phyloP scores from a whole-genome alignment of 1,140 invertebrate species.

The Catajapyx aquilonaris region DNA sequence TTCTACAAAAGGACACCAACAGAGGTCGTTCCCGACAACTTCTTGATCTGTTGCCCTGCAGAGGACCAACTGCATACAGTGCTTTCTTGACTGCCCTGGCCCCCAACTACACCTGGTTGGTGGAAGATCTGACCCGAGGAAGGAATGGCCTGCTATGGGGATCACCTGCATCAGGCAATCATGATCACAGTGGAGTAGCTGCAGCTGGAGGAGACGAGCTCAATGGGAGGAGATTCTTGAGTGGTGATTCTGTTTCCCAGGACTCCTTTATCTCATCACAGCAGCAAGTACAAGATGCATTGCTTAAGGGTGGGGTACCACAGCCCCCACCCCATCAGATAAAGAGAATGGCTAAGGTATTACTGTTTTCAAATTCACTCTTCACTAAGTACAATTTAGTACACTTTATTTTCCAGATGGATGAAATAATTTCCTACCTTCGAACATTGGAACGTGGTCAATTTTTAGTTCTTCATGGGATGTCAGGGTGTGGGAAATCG shows the following conservation, averaged over 20 bases:
- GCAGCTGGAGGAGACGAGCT: too few species aligned
- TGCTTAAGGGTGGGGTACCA: conserved; percentile 27
- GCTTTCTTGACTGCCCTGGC: neutral
- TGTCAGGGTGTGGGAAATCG: conserved; percentile 47
- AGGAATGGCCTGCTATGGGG: neutral
- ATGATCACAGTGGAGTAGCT: too few species aligned
- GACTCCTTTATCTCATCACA: too few species aligned
- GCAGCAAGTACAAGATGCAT: conserved; percentile 16
- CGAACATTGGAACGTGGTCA: conserved; percentile 21
- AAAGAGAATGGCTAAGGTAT: conserved; percentile 21
- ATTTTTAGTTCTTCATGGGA: conserved; percentile 36
- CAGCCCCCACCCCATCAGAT: conserved; percentile 26
- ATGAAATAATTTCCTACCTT: conserved; percentile 19
- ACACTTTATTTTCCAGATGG: conserved; percentile 18
- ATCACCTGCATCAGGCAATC: too few species aligned
- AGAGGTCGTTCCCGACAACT: neutral
- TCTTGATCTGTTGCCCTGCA: neutral
- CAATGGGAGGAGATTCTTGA: neutral
- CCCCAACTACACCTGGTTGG: neutral
- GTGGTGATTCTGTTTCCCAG: too few species aligned
- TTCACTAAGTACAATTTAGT: too few species aligned
- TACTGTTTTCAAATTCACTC: too few species aligned
- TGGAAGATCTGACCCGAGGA: neutral
- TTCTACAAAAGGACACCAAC: too few species aligned
- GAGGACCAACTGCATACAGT: neutral